A percentile compares a stretch with the other conserved stretches of the same genome.
Evolutionary conservation across 2,888 invertebrate species (phyloP).

Genomic region (Agonopterix heracliana): DNA sequence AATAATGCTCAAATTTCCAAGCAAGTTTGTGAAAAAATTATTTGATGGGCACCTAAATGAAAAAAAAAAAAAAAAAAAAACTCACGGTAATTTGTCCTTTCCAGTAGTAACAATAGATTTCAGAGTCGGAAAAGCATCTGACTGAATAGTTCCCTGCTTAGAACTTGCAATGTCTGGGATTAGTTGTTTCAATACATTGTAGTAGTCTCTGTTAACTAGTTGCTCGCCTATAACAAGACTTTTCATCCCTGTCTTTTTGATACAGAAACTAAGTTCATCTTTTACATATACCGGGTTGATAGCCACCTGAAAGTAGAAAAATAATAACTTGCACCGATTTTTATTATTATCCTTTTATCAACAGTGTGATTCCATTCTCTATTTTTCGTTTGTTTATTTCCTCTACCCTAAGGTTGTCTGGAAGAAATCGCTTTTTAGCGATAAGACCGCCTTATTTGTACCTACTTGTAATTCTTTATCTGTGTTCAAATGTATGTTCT

Average conservation of each 20-base stretch:
- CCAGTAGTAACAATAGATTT: conserved; percentile 73
- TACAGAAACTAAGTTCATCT: conserved; percentile 82
- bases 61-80: conserved; percentile 12
- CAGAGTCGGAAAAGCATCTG: conserved; percentile 68
- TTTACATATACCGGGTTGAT: conserved; percentile 87
- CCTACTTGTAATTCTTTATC: no score
- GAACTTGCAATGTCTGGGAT: conserved; percentile 74
- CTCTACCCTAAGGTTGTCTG: no score
- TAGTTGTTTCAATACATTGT: conserved; percentile 73
- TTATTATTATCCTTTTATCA: background rate
- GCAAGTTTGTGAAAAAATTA: no score
- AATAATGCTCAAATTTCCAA: no score
- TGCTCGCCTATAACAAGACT: conserved; percentile 80
- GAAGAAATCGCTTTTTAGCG: no score
- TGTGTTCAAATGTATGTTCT: no score
- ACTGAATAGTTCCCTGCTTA: conserved; percentile 64
- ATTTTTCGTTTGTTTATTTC: no score
- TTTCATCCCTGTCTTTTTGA: conserved; percentile 83
- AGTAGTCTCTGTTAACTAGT: conserved; percentile 81
- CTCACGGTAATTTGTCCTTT: conserved; percentile 72
- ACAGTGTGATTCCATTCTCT: no score
- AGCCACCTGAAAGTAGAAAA: conserved; percentile 72
- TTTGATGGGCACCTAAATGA: no score
- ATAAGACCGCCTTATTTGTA: no score
- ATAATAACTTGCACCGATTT: conserved; percentile 7